Evolutionary conservation across 2,113 vertebrate genomes (phyloP), one percentile per base, ranked within the genome.

Genomic region (Fregata magnificens): DNA sequence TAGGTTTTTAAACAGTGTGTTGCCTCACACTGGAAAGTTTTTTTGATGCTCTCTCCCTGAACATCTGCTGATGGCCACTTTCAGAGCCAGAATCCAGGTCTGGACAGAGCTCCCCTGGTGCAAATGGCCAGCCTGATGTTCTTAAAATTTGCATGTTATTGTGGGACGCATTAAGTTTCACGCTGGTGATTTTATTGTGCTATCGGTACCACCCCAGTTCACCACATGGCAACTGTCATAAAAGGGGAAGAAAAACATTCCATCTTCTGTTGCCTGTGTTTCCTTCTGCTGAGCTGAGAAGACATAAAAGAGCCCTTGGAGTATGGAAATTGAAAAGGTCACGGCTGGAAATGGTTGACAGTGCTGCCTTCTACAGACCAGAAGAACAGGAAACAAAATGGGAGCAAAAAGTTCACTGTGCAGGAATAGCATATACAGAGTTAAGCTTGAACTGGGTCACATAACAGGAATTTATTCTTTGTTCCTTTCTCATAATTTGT

Each of bases 181-280:
- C 1, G 2, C 73, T 67, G 65, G n/a, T 89, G 91, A 58, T 91
- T 95, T 96, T 92, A 84, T 63, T 76, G 61, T 77, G 69, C 81
- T 82, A 47, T 81, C 2, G 4, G 52, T 85, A 86, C 81, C 81
- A 85, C 82, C 81, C 93, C 82, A 18, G 66, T 77, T 82, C 77
- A 50, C 70, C 38, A 36, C 91, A 91, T 72, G 65, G 80, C 56
- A 78, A 70, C 56, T 87, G 74, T 66, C 66, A 61, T 69, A 82
- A 91, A 95, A 92, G 24, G 13, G 31, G 40, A 84, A 89, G 83
- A 40, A 95, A 95, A 95, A 45, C 53, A 71, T 85, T 93, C 59
- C 18, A 2, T 72, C 50, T 92, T 90, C 77, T 87, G 29, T 82
- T 81, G 66, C 65, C 10, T 76, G 7, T 84, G 47, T 88, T 95